A percentile compares a stretch with the other conserved stretches of the same genome.
Evolutionary conservation across 2,888 invertebrate species (phyloP).

Genomic region (Sesia bembeciformis): DNA sequence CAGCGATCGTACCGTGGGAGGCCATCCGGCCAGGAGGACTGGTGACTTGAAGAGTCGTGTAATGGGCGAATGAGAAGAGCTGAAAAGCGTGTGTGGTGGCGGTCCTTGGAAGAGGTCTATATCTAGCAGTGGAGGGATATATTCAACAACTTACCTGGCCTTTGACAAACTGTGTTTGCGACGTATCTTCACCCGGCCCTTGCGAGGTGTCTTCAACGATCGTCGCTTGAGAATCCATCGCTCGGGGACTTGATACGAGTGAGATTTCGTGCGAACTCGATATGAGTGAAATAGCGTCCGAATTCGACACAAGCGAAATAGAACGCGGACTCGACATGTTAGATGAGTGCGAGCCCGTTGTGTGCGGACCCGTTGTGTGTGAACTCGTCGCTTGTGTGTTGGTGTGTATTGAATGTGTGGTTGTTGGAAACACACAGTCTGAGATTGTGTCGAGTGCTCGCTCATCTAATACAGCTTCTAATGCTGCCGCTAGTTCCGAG

Average conservation of each 20-base stretch:
- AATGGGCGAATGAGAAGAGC: no score
- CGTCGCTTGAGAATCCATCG: no score
- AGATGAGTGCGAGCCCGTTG: slow-evolving; percentile 56
- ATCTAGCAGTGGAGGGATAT: no score
- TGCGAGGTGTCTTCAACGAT: no score
- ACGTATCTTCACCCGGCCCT: slow-evolving; percentile 6
- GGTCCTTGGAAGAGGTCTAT: no score
- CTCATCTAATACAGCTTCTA: slow-evolving; percentile 78
- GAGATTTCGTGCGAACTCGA: no score
- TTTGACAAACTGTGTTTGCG: slow-evolving; percentile 18
- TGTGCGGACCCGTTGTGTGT: slow-evolving; percentile 57
- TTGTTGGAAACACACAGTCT: slow-evolving; percentile 36
- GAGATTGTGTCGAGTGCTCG: slow-evolving; percentile 62
- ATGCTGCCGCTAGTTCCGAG: slow-evolving; percentile 89
- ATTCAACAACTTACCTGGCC: slow-evolving; percentile 19
- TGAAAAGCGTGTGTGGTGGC: no score
- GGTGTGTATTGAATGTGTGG: background rate
- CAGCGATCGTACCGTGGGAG: no score
- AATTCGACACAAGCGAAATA: background rate
- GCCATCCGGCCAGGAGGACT: no score
- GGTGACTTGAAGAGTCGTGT: no score
- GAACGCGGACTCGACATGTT: slow-evolving; percentile 55
- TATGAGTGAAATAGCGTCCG: background rate
- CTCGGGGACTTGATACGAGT: no score
- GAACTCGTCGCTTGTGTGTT: background rate